Percentiles rank a stretch among this genome's conserved stretches.
phyloP scores from a whole-genome alignment of 2,888 invertebrate genomes.

The Urechis unicinctus region DNA sequence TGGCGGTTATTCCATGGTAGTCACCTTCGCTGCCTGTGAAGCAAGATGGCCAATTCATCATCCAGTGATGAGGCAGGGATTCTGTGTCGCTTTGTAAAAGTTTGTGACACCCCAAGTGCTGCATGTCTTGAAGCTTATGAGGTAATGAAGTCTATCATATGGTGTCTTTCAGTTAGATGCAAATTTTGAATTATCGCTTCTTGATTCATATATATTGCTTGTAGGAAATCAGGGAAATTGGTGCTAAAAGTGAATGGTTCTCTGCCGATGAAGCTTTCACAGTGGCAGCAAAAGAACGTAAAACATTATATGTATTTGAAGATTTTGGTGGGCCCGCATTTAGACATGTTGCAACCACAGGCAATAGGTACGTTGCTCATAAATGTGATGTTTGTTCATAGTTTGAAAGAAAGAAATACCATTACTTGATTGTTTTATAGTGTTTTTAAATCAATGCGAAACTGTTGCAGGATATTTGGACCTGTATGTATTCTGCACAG shows the following conservation, averaged over 20 bases:
- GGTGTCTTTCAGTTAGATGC: too few relatives aligned
- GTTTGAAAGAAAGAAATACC: neutral
- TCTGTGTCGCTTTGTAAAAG: neutral
- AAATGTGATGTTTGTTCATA: neutral
- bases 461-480: constrained; percentile 65
- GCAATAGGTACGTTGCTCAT: constrained; percentile 29
- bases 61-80: too few relatives aligned
- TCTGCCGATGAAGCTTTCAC: constrained; percentile 58
- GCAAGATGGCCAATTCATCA: too few relatives aligned
- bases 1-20: too few relatives aligned
- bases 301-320: constrained; percentile 69
- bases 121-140: neutral
- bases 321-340: constrained; percentile 70
- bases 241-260: constrained; percentile 56
- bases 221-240: neutral
- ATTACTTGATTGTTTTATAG: constrained; percentile 13
- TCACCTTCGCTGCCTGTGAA: too few relatives aligned
- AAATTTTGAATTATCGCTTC: too few relatives aligned
- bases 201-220: neutral
- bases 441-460: too few relatives aligned
- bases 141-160: neutral
- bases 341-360: constrained; percentile 52
- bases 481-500: constrained; percentile 74
- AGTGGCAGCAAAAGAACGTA: constrained; percentile 59
- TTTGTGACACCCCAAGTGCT: neutral